Evolutionary conservation across 2,888 invertebrate genomes (phyloP).

Genomic region (Aspidiotus rigidus): DNA sequence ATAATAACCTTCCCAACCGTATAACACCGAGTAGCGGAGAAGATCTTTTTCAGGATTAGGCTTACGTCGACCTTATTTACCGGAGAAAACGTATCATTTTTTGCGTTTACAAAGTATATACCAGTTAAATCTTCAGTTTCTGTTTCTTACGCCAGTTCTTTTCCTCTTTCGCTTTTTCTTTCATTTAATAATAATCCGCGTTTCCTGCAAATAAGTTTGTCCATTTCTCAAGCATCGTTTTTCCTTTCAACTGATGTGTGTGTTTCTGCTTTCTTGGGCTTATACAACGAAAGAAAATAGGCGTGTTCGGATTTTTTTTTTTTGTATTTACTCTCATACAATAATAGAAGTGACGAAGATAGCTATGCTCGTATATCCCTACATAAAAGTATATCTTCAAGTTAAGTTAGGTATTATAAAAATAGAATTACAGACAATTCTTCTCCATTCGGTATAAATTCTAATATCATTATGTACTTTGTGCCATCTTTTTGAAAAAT

Average conservation of each 20-base stretch:
- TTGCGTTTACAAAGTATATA: conserved; percentile 9
- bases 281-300: too few species aligned
- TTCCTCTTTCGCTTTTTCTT: background rate
- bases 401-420: too few species aligned
- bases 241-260: background rate
- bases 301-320: too few species aligned
- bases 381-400: too few species aligned
- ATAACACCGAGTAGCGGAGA: conserved; percentile 10
- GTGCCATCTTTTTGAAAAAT: too few species aligned
- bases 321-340: too few species aligned
- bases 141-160: conserved; percentile 13
- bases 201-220: conserved; percentile 23
- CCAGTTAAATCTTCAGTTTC: conserved; percentile 8
- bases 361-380: too few species aligned
- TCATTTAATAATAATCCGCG: conserved; percentile 14
- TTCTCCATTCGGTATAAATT: too few species aligned
- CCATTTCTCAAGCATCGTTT: conserved; percentile 13
- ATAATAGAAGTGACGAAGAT: too few species aligned
- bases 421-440: too few species aligned
- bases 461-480: too few species aligned
- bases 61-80: conserved; percentile 29
- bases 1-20: conserved; percentile 24
- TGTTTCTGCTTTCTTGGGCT: background rate
- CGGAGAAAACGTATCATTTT: conserved; percentile 24
- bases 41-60: conserved; percentile 28